Evolutionary conservation across 1,140 invertebrate species (phyloP), one percentile per base, ranked within the genome.

Genomic region (Holcopasites calliopsidis): DNA sequence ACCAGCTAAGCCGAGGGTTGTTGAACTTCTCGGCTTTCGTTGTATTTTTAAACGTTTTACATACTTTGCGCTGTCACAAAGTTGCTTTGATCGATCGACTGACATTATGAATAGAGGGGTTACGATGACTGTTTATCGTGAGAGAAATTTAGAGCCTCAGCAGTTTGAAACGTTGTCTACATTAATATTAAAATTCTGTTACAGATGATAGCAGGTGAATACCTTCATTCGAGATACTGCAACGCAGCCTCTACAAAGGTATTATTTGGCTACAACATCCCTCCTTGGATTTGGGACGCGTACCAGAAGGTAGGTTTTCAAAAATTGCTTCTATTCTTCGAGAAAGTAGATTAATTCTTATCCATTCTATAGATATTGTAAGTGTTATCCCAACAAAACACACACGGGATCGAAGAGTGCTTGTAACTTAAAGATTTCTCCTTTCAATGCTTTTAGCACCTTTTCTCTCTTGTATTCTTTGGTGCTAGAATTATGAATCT

Each of bases 241-340:
- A 90, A 90, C 0, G 80, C 87, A 86, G 76, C 90, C 88, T 74
- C 88, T 82, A 66, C 90, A 87, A 83, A 86, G 81, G 70, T 92
- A 92, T 79, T 92, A 31, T 81, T 95, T 74, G 94, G 94, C 35
- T 88, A 89, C 26, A 92, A 93, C 21, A 92, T 96, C 38, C 95
- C 95, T 6, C 89, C 93, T 2, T 97, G 95, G 95, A 76, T 96
- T 1, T 93, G 94, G 89, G 93, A 93, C 78, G 93, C 94, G n/a
- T 97, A 97, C 85, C 93, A 93, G 71, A 94, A 92, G 72, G 90
- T 90, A 64, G 61, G 55, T 42, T 21, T 60, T 1, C 10, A 35
- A 50, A 60, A 35, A 40, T 31, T 47, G 11, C 26, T 60, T 38
- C 16, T 58, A 8, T 3, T 47, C 4, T 38, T 0, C 3, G 1